phyloP scores from a whole-genome alignment of 2,888 invertebrate genomes.

The Ganaspis brasiliensis region DNA sequence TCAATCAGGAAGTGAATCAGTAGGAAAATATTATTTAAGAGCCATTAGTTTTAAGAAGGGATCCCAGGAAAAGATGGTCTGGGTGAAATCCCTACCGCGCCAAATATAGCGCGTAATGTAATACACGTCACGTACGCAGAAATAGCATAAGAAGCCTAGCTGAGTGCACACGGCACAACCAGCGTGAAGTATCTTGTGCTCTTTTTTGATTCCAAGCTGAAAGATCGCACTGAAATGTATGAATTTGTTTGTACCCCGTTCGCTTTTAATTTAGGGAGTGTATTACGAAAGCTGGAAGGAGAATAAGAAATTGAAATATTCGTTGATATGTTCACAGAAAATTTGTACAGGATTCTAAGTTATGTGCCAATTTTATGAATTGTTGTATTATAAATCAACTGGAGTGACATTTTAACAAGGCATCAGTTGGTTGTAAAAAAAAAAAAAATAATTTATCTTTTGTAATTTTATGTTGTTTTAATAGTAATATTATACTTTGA shows the following conservation, averaged over 20 bases:
- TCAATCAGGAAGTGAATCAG: background rate
- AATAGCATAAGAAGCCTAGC: constrained; percentile 82
- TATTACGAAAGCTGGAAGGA: constrained; percentile 19
- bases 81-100: constrained; percentile 69
- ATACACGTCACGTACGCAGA: constrained; percentile 82
- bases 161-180: constrained; percentile 82
- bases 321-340: background rate
- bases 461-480: too few species aligned
- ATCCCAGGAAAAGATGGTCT: constrained; percentile 56
- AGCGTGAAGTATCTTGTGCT: constrained; percentile 52
- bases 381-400: background rate
- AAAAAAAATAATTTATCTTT: too few species aligned
- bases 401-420: background rate
- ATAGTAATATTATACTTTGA: too few species aligned
- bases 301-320: constrained; percentile 4
- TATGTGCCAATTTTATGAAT: constrained; percentile 31
- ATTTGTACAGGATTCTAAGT: background rate
- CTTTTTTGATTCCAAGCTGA: constrained; percentile 42
- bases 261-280: constrained; percentile 9
- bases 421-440: too few species aligned
- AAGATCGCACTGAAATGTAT: constrained; percentile 11
- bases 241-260: constrained; percentile 1
- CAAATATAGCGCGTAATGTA: constrained; percentile 84
- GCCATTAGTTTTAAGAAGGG: constrained; percentile 37
- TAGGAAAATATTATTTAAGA: constrained; percentile 10